phyloP scores from a whole-genome alignment of 2,113 vertebrate species.

The Podocnemis expansa region DNA sequence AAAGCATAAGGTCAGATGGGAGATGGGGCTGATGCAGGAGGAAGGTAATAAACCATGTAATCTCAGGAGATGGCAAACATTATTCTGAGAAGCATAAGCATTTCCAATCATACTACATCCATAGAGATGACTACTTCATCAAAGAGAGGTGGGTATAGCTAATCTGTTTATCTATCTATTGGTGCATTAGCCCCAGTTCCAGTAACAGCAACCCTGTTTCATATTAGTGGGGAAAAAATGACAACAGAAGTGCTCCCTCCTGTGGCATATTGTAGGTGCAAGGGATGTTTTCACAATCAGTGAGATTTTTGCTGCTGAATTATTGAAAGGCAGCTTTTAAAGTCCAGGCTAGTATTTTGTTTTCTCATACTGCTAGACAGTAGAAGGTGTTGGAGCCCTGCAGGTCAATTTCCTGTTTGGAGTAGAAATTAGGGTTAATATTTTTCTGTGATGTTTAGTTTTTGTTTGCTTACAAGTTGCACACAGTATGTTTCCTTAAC shows the following conservation, averaged over 20 bases:
- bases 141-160: not conserved
- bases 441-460: not conserved
- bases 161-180: not conserved
- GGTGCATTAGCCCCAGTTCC: not conserved
- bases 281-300: not conserved
- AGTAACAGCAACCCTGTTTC: not conserved
- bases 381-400: not conserved
- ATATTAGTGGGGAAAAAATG: not conserved
- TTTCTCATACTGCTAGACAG: not conserved
- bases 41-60: not conserved
- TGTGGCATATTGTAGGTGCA: not conserved
- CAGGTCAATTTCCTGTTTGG: not conserved
- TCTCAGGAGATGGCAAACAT: not conserved
- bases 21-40: not conserved
- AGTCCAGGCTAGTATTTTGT: not conserved
- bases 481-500: not conserved
- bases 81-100: not conserved
- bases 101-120: not conserved
- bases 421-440: not conserved
- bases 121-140: not conserved
- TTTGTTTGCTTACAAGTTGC: not conserved
- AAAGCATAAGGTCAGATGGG: not conserved
- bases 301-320: not conserved
- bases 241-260: not conserved
- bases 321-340: not conserved